Conservation (phyloP, 2,888 invertebrate genomes). For the Halictus ligatus region DNA sequence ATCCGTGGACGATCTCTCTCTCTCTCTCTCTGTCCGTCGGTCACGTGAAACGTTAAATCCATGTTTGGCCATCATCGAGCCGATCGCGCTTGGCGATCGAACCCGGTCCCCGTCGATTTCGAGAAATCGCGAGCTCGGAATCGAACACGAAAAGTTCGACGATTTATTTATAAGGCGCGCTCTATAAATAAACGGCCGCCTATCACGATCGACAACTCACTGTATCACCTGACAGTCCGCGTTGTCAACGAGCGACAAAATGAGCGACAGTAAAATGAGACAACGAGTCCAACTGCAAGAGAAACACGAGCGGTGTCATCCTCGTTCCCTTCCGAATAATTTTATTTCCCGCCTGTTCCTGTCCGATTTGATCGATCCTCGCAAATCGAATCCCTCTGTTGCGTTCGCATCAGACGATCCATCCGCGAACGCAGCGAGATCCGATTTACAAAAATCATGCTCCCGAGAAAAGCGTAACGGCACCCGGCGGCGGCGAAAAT, state of each 20-base stretch:
- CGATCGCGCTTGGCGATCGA: neutral
- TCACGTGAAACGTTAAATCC: slow-evolving; percentile 15
- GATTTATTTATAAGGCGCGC: slow-evolving; percentile 16
- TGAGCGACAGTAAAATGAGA: neutral
- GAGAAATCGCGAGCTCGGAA: neutral
- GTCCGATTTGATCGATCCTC: neutral
- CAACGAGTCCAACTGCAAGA: neutral
- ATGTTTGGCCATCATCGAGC: neutral
- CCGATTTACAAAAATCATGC: neutral
- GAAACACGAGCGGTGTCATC: no score
- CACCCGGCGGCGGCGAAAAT: neutral
- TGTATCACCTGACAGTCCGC: neutral
- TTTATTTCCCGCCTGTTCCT: neutral
- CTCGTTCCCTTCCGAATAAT: neutral
- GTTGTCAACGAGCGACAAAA: neutral
- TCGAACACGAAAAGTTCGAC: neutral
- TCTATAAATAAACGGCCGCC: slow-evolving; percentile 1
- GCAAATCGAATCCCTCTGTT: neutral
- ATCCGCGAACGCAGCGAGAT: neutral
- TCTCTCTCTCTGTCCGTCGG: slow-evolving; percentile 18
- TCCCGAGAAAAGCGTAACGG: neutral
- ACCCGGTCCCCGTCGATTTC: neutral
- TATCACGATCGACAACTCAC: neutral
- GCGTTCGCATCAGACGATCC: neutral
- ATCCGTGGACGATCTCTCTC: slow-evolving; percentile 20